phyloP scores from a whole-genome alignment of 2,888 invertebrate species.

The Tenthredo amoena region DNA sequence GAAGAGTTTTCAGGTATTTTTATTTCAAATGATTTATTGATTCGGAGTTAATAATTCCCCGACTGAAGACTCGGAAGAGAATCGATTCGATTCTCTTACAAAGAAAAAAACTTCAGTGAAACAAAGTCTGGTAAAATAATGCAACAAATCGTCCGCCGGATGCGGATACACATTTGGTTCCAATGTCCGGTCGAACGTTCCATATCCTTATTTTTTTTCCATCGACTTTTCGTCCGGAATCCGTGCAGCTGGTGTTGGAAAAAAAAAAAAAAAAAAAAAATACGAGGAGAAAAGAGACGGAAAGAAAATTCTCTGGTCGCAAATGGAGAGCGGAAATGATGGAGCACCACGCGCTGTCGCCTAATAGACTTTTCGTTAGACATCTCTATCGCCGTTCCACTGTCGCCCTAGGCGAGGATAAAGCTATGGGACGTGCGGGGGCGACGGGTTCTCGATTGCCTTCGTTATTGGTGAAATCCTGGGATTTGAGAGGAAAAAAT shows the following conservation, averaged over 20 bases:
- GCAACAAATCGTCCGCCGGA: background rate
- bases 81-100: background rate
- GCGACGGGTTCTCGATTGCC: background rate
- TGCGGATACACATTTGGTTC: background rate
- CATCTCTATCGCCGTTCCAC: background rate
- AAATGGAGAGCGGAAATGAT: slow-evolving; percentile 27
- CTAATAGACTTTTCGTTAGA: slow-evolving; percentile 22
- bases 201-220: background rate
- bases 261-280: background rate
- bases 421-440: background rate
- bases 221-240: background rate
- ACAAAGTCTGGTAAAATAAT: background rate
- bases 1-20: background rate
- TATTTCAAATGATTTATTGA: background rate
- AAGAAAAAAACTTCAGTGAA: background rate
- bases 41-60: background rate
- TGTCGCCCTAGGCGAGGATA: background rate
- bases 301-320: background rate
- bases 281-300: background rate
- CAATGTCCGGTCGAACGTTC: slow-evolving; percentile 10
- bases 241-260: background rate
- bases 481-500: background rate
- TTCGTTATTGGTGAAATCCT: slow-evolving; percentile 23
- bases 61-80: background rate
- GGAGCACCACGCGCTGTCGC: slow-evolving; percentile 26